Evolutionary conservation across 1,140 invertebrate species (phyloP).

Genomic region (Zophobas atratus): DNA sequence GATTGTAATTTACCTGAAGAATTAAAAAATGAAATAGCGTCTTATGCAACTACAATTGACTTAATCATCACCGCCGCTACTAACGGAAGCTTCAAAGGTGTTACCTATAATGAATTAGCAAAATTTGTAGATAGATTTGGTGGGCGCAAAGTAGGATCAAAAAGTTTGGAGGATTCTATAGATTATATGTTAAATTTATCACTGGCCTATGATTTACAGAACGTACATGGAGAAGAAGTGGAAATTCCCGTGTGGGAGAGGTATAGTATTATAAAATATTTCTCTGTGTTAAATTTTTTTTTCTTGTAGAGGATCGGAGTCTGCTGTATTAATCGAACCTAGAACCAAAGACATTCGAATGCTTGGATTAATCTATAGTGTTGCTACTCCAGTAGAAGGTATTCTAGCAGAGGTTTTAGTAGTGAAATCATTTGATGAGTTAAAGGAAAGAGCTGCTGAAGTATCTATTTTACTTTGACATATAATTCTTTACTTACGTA

Average conservation of each 20-base stretch:
- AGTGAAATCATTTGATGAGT: conserved; percentile 77
- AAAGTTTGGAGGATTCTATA: conserved; percentile 79
- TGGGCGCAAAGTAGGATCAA: conserved; percentile 75
- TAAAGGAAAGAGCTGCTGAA: conserved; percentile 65
- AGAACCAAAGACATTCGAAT: conserved; percentile 73
- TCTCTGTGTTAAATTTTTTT: neutral
- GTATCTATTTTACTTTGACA: neutral
- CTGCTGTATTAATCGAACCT: conserved; percentile 74
- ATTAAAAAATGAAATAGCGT: conserved; percentile 73
- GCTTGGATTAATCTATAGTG: conserved; percentile 77
- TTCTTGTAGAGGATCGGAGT: conserved; percentile 76
- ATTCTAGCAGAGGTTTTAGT: conserved; percentile 81
- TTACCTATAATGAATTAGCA: conserved; percentile 76
- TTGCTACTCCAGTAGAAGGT: conserved; percentile 78
- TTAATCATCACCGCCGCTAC: conserved; percentile 74
- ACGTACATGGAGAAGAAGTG: conserved; percentile 76
- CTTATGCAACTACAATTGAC: conserved; percentile 72
- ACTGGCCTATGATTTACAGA: conserved; percentile 71
- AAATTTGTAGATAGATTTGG: conserved; percentile 84
- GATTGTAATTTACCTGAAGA: conserved; percentile 66
- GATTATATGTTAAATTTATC: conserved; percentile 79
- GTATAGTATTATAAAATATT: conserved; percentile 61
- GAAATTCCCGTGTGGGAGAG: conserved; percentile 73
- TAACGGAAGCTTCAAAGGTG: conserved; percentile 72
- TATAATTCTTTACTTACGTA: too few relatives aligned